Evolutionary conservation across 2,797 vertebrate genomes (phyloP), one percentile per base, ranked within the genome.

Genomic region (Acanthurus leucopareius): DNA sequence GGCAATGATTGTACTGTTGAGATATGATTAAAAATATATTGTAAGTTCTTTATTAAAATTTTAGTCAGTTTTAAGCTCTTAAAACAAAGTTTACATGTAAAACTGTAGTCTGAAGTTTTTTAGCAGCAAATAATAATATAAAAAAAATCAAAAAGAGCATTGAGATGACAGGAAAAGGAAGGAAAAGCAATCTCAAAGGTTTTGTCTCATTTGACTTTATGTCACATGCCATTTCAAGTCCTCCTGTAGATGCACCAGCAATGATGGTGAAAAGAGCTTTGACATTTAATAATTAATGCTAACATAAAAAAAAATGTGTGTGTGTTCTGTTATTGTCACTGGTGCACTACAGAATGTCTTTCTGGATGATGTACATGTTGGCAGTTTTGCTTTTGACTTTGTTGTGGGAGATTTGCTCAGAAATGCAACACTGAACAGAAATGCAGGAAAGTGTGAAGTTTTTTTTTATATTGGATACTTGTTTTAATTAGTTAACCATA

Each of bases 1-100:
- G 62, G 62, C 71, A 47, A 84, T 71, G 57, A 78, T 85, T 88
- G 49, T 88, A 68, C 42, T 75, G 63, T 49, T 85, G 64, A 72
- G 19, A 75, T 76, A 79, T 77, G 32, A 78, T 53, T 80, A 70
- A 15, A 75, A 7, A 57, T 47, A 67, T 40, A 15, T 11, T 42
- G 7, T 42, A 42, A 75, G 44, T 69, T 77, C 59, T 83, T 86
- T 73, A 59, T 60, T 75, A 57, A 51, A 72, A 44, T 82, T 73
- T 42, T 88, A 83, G 70, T 80, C 89, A 84, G 69, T 83, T 64
- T 74, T 42, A 42, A 67, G 22, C 45, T 19, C 51, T 32, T 54
- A 20, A 81, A 82, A 69, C 19, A 51, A 62, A 80, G 75, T 79
- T 77, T 38, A 73, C 58, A 85, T 28, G 48, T 60, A 61, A 28